Conservation (phyloP, 1,140 invertebrate species). For the Scylla paramamosain region DNA sequence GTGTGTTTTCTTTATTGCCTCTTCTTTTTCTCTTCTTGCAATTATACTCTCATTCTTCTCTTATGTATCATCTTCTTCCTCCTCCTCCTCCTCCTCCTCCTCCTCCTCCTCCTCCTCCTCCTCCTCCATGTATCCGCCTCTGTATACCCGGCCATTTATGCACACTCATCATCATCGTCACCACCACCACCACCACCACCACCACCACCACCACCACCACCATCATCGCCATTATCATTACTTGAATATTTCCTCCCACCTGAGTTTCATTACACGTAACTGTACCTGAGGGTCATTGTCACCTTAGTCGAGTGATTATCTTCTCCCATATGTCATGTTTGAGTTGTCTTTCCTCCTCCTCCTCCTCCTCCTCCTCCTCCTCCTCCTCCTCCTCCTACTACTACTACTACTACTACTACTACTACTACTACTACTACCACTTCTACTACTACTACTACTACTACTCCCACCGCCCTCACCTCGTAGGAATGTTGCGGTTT, state of each 20-base stretch:
- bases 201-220: conserved; percentile 19
- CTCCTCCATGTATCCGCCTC: background rate
- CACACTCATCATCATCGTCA: conserved; percentile 34
- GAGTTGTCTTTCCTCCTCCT: background rate
- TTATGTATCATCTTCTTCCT: background rate
- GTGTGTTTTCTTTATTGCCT: no score
- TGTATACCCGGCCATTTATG: background rate
- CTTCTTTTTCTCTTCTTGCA: background rate
- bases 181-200: no score
- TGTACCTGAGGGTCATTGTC: conserved; percentile 49
- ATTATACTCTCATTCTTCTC: background rate
- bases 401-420: background rate
- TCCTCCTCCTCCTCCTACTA: background rate
- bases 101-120: background rate
- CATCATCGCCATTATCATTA: conserved; percentile 37
- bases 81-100: background rate
- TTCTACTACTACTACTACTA: background rate
- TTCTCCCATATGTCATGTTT: conserved; percentile 34
- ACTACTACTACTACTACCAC: background rate
- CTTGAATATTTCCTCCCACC: conserved; percentile 55
- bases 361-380: background rate
- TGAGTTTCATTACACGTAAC: conserved; percentile 57
- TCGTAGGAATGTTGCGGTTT: background rate
- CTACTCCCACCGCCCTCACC: background rate
- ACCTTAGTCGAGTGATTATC: background rate